Evolutionary conservation across 2,113 vertebrate genomes (phyloP), one percentile per base, ranked within the genome.

Genomic region (Lepidothrix coronata): DNA sequence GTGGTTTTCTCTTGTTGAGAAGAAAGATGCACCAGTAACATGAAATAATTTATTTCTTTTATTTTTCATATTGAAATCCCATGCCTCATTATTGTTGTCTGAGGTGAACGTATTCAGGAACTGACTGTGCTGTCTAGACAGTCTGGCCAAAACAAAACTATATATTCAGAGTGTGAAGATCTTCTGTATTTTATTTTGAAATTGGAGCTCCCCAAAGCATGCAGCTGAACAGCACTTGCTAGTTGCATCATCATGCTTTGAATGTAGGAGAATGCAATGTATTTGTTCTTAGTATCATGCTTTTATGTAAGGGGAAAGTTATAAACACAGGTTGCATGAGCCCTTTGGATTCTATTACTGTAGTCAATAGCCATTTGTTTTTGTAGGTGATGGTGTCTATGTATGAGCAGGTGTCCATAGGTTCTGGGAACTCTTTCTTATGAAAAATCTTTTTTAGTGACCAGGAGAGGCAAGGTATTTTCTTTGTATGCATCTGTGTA

Each of bases 401-500:
- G n/a, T 52, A 41, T 28, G 11, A 92, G 24, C 35, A 33, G 12
- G 21, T 44, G 35, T 18, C 33, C 21, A 2, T 46, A 79, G 39
- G 15, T 51, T 66, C 39, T 63, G 39, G 33, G 35, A 71, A 35
- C 12, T 68, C 62, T 83, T 76, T 61, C 66, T 31, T n/a, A 24
- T 2, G 10, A 62, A 84, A 89, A 73, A 27, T 13, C 8, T 5
- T 39, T 68, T 81, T 31, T 31, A 66, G 22, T 48, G n/a, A 75
- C 41, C 37, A 44, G 12, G 59, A 70, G 15, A 4, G 17, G 12
- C 16, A 44, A 65, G 33, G 4, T 68, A 9, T 84, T 79, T 79
- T 77, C 43, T 62, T 30, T 67, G 9, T 57, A 17, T 58, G 8
- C 2, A 3, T 17, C 5, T 19, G 11, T 3, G 0, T 57, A 3